Base-by-base conservation (phyloP, 2,888 invertebrate genomes). In the Daptonema setosum region DNA sequence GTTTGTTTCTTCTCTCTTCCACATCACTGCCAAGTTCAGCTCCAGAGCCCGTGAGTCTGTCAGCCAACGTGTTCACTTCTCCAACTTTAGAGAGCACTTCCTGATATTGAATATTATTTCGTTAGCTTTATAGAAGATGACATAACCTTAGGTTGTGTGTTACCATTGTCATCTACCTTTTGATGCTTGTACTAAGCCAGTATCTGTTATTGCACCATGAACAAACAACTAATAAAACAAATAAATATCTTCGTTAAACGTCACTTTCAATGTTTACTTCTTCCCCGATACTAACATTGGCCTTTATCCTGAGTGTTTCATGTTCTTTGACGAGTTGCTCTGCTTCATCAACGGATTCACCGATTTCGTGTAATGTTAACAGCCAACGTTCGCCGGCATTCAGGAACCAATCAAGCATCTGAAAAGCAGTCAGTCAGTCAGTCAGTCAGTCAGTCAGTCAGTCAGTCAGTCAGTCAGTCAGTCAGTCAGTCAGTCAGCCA, bases 341-440 rank as follows among this genome's bases (percentile, higher is more conserved):
- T 11, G 83, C 82, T n/a, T 83, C 81, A 66, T 80, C 80, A 5
- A 63, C 67, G 2, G 67, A 67, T 56, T 70, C 70, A 2, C 83
- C 83, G 47, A 85, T 81, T 66, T 80, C 80, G 61, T 77, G 78
- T 64, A 81, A 79, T 0, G 80, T 78, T 62, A 80, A 80, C 54
- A 84, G 73, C 72, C 83, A 77, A 63, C 78, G 79, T 70, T 84
- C 83, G 1, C 82, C 85, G 54, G 81, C 80, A 41, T 81, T 82
- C 54, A 83, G 70, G 57, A 84, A 81, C 83, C 83, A 84, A 66
- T 81, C 81, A 25, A 81, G 81, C 41, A 84, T 82, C 70, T 79
- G 76, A n/a, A 78, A 76, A 59, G n/a, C n/a, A n/a, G n/a, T n/a
- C n/a, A n/a, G n/a, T n/a, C n/a, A n/a, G n/a, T n/a, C n/a, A n/a